Percentiles rank a stretch among this genome's conserved stretches.
phyloP scores from a whole-genome alignment of 2,888 invertebrate species.

The Acrocyrtus sp. region DNA sequence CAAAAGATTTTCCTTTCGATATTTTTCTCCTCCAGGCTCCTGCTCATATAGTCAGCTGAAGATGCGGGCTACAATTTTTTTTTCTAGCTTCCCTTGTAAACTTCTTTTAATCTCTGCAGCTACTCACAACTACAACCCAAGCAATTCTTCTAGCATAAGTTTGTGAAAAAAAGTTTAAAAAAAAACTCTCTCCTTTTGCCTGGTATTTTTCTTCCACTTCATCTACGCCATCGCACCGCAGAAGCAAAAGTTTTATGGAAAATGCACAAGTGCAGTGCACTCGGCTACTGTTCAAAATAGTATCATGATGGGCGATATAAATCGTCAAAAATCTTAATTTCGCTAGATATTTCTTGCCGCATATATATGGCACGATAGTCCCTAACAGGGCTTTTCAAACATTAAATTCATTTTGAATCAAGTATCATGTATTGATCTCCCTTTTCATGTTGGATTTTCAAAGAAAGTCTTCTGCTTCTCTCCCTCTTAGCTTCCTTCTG shows the following conservation, averaged over 20 bases:
- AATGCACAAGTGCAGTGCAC: not conserved
- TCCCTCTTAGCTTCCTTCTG: constrained; percentile 16
- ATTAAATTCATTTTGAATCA: constrained; percentile 24
- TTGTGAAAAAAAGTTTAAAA: constrained; percentile 7
- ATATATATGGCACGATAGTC: no score
- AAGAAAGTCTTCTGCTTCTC: constrained; percentile 20
- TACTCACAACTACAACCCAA: no score
- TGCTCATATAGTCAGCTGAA: no score
- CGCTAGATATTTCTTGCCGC: not conserved
- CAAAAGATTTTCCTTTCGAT: not conserved
- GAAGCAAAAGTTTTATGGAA: no score
- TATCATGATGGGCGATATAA: not conserved
- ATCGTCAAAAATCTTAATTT: not conserved
- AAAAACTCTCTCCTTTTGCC: constrained; percentile 4
- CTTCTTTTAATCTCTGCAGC: not conserved
- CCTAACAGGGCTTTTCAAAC: no score
- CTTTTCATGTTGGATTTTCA: constrained; percentile 6
- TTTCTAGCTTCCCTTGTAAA: constrained; percentile 4
- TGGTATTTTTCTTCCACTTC: constrained; percentile 14
- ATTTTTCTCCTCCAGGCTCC: not conserved
- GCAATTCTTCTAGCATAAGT: not conserved
- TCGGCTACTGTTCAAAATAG: not conserved
- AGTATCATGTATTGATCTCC: constrained; percentile 40
- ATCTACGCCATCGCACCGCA: constrained; percentile 12
- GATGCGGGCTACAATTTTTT: not conserved